phyloP scores from a whole-genome alignment of 64 coral and sea anemone species.

The Pocillopora damicornis region DNA sequence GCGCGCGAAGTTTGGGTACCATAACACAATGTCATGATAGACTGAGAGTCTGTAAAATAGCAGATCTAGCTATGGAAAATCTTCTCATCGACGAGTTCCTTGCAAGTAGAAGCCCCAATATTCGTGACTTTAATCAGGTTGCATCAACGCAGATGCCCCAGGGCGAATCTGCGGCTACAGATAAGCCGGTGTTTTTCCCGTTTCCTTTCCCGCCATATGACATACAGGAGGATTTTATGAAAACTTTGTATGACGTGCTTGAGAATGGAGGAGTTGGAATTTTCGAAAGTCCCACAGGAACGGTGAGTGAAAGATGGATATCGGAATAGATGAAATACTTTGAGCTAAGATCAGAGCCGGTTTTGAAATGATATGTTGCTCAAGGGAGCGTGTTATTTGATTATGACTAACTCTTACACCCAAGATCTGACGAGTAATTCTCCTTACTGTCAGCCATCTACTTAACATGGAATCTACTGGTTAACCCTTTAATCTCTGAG shows the following conservation, averaged over 20 bases:
- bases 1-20: constrained; percentile 45
- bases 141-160: background rate
- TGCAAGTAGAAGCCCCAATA: background rate
- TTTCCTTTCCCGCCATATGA: constrained; percentile 99
- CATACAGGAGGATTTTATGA: constrained; percentile 97
- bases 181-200: constrained; percentile 66
- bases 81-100: background rate
- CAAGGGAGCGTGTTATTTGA: too few relatives aligned
- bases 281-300: constrained; percentile 98
- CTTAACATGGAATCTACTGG: background rate
- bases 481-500: background rate
- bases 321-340: background rate
- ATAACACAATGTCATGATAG: background rate
- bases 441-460: too few relatives aligned
- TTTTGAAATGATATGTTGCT: background rate
- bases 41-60: background rate
- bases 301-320: constrained; percentile 47
- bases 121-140: constrained; percentile 23
- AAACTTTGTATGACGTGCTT: constrained; percentile 72
- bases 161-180: background rate
- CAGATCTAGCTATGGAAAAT: constrained; percentile 5
- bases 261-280: constrained; percentile 80
- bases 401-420: background rate
- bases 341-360: background rate
- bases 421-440: too few relatives aligned